phyloP scores from a whole-genome alignment of 2,888 invertebrate species.

The Dastarcus helophoroides region DNA sequence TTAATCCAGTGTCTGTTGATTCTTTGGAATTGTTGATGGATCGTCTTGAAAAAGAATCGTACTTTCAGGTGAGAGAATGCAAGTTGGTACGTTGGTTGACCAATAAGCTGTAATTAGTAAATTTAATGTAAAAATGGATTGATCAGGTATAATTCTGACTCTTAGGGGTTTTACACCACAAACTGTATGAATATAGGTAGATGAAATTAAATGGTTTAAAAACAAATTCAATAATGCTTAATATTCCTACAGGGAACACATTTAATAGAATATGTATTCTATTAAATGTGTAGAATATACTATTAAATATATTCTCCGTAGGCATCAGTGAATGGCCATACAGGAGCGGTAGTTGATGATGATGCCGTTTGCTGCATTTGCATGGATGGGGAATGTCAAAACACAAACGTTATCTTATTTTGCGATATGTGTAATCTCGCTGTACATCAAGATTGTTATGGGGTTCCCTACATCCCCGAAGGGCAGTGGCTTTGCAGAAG shows the following conservation, averaged over 20 bases:
- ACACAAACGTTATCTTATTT: constrained; percentile 96
- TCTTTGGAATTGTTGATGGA: constrained; percentile 95
- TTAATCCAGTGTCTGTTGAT: constrained; percentile 73
- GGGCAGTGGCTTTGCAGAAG: constrained; percentile 90
- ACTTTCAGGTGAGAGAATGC: constrained; percentile 64
- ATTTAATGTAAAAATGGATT: no score
- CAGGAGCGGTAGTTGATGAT: constrained; percentile 78
- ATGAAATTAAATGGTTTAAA: no score
- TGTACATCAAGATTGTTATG: constrained; percentile 98
- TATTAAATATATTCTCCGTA: no score
- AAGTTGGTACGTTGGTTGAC: constrained; percentile 5
- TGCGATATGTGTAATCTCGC: constrained; percentile 99
- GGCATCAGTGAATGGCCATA: constrained; percentile 57
- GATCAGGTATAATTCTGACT: no score
- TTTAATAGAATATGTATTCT: no score
- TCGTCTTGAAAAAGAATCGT: constrained; percentile 93
- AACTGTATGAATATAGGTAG: no score
- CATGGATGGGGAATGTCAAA: constrained; percentile 97
- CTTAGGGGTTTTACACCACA: no score
- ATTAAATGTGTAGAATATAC: no score
- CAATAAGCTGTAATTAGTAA: constrained; percentile 5
- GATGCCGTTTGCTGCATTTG: constrained; percentile 99
- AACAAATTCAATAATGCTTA: no score
- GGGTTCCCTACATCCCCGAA: constrained; percentile 51
- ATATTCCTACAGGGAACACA: no score